A percentile compares a stretch with the other conserved stretches of the same genome.
Conservation (phyloP, 2,888 invertebrate species). For the Sarcophaga rosellei region DNA sequence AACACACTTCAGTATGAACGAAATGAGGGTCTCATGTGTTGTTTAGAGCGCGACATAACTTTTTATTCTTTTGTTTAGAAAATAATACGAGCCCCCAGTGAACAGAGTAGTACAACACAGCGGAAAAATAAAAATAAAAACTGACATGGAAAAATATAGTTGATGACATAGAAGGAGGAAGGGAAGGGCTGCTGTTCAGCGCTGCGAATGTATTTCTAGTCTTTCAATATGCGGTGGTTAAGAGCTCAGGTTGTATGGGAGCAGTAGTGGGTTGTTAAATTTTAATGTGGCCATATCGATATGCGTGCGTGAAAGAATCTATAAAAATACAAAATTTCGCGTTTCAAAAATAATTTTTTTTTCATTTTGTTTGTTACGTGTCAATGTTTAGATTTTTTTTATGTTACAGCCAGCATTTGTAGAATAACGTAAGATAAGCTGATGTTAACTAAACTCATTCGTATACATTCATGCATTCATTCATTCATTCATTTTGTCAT, state of each 20-base stretch:
- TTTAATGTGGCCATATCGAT: conserved; percentile 78
- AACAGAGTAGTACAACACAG: conserved; percentile 5
- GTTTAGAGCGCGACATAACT: conserved; percentile 74
- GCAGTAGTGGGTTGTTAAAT: conserved; percentile 74
- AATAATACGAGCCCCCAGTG: conserved; percentile 69
- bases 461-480: conserved; percentile 28
- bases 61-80: conserved; percentile 80
- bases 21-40: conserved; percentile 75
- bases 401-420: conserved; percentile 10
- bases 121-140: conserved; percentile 25
- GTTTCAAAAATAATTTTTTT: conserved; percentile 42
- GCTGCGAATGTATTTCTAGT: neutral
- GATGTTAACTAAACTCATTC: conserved; percentile 20
- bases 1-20: conserved; percentile 20
- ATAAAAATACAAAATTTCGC: conserved; percentile 74
- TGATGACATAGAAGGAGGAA: conserved; percentile 39
- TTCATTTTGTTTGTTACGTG: conserved; percentile 68
- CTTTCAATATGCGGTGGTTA: too few species aligned
- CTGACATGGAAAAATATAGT: conserved; percentile 40
- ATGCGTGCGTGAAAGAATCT: conserved; percentile 74
- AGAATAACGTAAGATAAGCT: conserved; percentile 6
- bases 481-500: conserved; percentile 33
- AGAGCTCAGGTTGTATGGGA: neutral
- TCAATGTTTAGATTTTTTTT: conserved; percentile 32
- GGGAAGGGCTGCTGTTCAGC: neutral